Evolutionary conservation across 2,888 invertebrate species (phyloP), one percentile per base, ranked within the genome.

Genomic region (Plebejus argus): DNA sequence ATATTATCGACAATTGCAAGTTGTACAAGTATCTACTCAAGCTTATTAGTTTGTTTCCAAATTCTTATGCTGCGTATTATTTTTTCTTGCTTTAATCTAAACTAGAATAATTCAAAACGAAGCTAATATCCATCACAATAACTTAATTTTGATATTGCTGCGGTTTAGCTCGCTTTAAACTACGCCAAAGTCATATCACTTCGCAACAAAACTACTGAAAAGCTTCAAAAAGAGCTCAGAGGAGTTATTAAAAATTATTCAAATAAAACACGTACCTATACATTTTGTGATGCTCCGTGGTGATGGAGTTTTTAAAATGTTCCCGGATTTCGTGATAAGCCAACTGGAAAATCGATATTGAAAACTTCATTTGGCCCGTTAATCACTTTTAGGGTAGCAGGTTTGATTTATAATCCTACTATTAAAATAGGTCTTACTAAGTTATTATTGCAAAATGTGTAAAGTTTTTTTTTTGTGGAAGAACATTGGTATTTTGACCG

Each of bases 311-410:
- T 76, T 76, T 61, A 76, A 76, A 76, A 76, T 35, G 76, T 39
- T 66, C 35, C n/a, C 58, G 58, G 58, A 58, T 76, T 58, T 76
- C 70, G 53, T 56, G 77, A 77, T 77, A 71, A 56, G 58, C 71
- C 71, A 77, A 58, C 39, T 28, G 77, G 71, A 72, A 77, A 77
- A 77, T 77, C 58, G 72, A 72, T 77, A 77, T 72, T 56, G 71
- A 71, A 77, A 77, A 77, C 77, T 77, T 77, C 56, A 77, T 77
- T 77, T 77, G 20, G 71, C 20, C 56, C 71, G 77, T 77, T 71
- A 77, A 77, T 77, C 77, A 77, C 77, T 77, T 56, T 49, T 35
- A 18, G 76, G 76, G 49, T 28, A 45, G 53, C 8, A 18, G 56
- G 71, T 53, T 23, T 74, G 71, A 77, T 77, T 77, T 77, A 77